phyloP scores from a whole-genome alignment of 2,888 invertebrate species.

The Pelosia muscerda region DNA sequence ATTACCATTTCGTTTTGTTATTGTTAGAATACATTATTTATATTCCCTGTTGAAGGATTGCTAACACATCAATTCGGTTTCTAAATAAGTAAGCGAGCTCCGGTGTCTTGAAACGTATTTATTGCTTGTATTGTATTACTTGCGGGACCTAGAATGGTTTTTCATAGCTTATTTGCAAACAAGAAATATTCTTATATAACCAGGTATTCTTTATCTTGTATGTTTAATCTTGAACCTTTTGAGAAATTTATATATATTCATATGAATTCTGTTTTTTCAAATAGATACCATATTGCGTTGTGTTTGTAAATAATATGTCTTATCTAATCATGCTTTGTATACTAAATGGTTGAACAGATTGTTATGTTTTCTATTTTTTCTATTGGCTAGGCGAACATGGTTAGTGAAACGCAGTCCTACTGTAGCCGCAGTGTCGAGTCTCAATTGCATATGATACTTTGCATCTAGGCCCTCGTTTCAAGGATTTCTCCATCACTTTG shows the following conservation, averaged over 20 bases:
- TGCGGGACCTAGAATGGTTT: slow-evolving; percentile 5
- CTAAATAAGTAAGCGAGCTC: slow-evolving; percentile 18
- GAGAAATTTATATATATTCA: not conserved
- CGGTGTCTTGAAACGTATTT: slow-evolving; percentile 27
- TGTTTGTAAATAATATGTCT: not conserved
- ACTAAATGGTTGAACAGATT: not conserved
- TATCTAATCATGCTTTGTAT: not conserved
- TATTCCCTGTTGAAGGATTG: slow-evolving; percentile 25
- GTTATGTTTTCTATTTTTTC: not conserved
- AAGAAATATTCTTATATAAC: not conserved
- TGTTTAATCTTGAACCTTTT: not conserved
- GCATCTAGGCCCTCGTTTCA: too few relatives aligned
- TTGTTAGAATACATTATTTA: slow-evolving; percentile 37
- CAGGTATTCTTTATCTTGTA: not conserved
- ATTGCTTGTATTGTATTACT: slow-evolving; percentile 25
- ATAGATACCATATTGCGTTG: not conserved
- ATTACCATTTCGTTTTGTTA: slow-evolving; percentile 52
- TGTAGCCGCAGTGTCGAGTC: too few relatives aligned
- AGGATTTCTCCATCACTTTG: too few relatives aligned
- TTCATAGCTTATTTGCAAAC: slow-evolving; percentile 11
- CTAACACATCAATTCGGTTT: slow-evolving; percentile 21
- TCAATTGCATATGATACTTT: too few relatives aligned
- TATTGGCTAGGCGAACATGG: not conserved
- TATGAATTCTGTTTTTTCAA: too few relatives aligned
- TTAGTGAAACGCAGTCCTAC: too few relatives aligned